Conservation (phyloP, 2,888 invertebrate species). For the Dastarcus helophoroides region DNA sequence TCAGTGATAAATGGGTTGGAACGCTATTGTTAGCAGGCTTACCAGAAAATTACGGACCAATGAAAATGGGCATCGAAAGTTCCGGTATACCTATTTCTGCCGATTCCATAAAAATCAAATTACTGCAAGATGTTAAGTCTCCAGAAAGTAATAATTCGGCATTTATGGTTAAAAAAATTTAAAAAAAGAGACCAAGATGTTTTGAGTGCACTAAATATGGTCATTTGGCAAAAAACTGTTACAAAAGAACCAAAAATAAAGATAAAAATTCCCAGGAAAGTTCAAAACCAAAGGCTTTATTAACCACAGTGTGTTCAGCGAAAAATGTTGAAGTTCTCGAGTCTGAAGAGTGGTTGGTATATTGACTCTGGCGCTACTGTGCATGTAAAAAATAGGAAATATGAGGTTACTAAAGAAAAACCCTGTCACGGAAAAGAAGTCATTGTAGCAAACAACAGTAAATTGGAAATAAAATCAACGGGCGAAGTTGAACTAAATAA, state of each 20-base stretch:
- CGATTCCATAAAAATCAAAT: slow-evolving; percentile 21
- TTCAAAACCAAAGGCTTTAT: neutral
- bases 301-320: neutral
- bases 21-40: slow-evolving; percentile 21
- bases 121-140: slow-evolving; percentile 14
- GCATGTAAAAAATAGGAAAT: slow-evolving; percentile 11
- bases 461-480: slow-evolving; percentile 2
- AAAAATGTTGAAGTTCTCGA: neutral
- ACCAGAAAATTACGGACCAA: slow-evolving; percentile 19
- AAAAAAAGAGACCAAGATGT: neutral
- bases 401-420: slow-evolving; percentile 5
- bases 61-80: slow-evolving; percentile 21
- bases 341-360: too few species aligned
- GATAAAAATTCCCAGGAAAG: too few species aligned
- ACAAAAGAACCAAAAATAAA: too few species aligned
- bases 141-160: neutral
- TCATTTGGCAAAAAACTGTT: too few species aligned
- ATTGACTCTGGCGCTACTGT: slow-evolving; percentile 14
- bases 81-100: slow-evolving; percentile 18
- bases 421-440: slow-evolving; percentile 2
- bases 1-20: slow-evolving; percentile 21
- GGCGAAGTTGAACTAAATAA: too few species aligned
- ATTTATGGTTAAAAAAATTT: neutral
- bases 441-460: slow-evolving; percentile 1
- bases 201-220: too few species aligned